Percentiles rank a stretch among this genome's conserved stretches.
Evolutionary conservation across 2,113 vertebrate genomes (phyloP).

Genomic region (Chlorodrepanis virens): DNA sequence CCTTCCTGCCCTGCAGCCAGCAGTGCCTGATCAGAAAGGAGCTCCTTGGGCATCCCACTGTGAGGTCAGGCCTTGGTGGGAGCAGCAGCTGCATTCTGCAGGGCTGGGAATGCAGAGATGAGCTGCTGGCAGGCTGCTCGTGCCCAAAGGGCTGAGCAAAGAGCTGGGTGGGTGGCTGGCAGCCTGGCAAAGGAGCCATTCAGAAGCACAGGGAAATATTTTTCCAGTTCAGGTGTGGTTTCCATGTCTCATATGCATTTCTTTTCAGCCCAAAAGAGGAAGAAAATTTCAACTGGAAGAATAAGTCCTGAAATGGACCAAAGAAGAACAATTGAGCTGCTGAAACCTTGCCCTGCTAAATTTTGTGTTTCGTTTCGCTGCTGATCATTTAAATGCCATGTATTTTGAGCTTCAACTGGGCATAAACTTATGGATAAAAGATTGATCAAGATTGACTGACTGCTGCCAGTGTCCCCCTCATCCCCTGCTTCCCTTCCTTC

Average conservation of each 20-base stretch:
- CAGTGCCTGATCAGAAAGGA: background rate
- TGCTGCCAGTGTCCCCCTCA: background rate
- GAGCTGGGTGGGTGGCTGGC: background rate
- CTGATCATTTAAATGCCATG: background rate
- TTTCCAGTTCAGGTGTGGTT: constrained; percentile 21
- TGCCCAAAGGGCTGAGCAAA: background rate
- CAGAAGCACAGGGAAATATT: background rate
- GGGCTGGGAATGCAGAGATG: background rate
- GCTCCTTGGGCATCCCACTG: background rate
- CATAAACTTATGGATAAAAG: background rate
- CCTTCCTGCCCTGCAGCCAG: background rate
- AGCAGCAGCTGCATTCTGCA: background rate
- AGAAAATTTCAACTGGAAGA: background rate
- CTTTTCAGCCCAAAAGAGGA: background rate
- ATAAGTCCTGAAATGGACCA: background rate
- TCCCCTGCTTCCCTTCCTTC: background rate
- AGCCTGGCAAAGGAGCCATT: constrained; percentile 14
- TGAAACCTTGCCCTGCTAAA: background rate
- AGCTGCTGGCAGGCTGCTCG: background rate
- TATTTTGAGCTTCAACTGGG: background rate
- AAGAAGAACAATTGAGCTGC: background rate
- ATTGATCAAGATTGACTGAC: background rate
- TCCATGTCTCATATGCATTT: background rate
- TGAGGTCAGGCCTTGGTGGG: background rate
- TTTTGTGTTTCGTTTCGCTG: background rate